Base-by-base conservation (phyloP, 2,797 vertebrate species). In the Nannoperca obscura region DNA sequence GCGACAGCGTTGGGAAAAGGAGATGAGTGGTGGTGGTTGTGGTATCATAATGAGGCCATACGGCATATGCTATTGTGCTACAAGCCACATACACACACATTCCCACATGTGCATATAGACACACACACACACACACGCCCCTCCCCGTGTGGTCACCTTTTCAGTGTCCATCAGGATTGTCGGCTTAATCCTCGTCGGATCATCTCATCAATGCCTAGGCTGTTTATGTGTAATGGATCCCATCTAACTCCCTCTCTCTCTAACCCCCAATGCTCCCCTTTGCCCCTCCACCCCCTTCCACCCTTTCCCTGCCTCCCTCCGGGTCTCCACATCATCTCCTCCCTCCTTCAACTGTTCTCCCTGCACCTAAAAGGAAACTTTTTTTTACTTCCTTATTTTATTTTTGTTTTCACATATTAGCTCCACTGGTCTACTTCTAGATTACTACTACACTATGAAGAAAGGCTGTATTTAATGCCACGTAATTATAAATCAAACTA, bases 201-300 rank as follows among this genome's bases (percentile, higher is more conserved):
- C 91, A 93, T 94, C 94, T 94, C 91, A 92, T 95, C 94, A 93
- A 88, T 93, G 92, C 91, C 85, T 87, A 83, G 91, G 86, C 90
- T 92, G 89, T 93, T 93, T 93, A 93, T 93, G 86, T 94, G 93
- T 93, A 95, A 95, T 93, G 88, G 91, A 94, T 94, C 94, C 92
- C 89, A 76, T 91, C 87, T 88, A 87, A 82, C 72, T 64, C 86
- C 80, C 80, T 27, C 68, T 46, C 46, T 42, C 63, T 20, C 59
- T 46, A 9, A 34, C 60, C 55, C 62, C 36, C 62, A 57, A 6
- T 34, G 50, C 36, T 63, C 17, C 73, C 73, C 17, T 24, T n/a
- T 47, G 11, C 54, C 38, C 58, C 60, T 36, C 42, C 38, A 38
- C 19, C 49, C 40, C 30, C 6, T 57, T 19, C 38, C 44, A n/a